These are phyloP conservation scores for Mionectes macconnelli DNA, from an alignment of 2,113 vertebrate species.

Conservation along the genomic window DNA sequence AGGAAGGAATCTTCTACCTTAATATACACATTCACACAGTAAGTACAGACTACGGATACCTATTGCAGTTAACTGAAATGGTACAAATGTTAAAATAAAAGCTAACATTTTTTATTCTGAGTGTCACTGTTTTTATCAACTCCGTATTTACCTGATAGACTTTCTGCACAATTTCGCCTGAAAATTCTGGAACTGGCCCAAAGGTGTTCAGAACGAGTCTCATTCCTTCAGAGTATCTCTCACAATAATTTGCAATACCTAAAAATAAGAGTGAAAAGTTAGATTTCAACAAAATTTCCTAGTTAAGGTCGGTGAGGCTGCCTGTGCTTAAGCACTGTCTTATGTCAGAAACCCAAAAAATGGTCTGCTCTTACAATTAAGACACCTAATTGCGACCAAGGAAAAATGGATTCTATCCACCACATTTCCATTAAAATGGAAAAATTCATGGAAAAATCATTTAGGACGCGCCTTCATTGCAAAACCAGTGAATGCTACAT, in stretches of 20 bases:
- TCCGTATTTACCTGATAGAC: constrained; percentile 76
- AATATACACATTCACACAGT: not conserved
- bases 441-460: not conserved
- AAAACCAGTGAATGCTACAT: not conserved
- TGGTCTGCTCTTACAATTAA: not conserved
- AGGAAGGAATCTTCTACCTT: not conserved
- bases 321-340: not conserved
- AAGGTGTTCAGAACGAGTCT: constrained; percentile 81
- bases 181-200: constrained; percentile 88
- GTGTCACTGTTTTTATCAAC: not conserved
- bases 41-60: not conserved
- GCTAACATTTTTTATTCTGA: not conserved
- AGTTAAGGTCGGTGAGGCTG: not conserved
- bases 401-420: not conserved
- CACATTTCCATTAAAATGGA: not conserved
- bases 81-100: not conserved
- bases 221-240: constrained; percentile 84
- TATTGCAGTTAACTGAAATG: not conserved
- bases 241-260: constrained; percentile 88
- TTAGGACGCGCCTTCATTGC: not conserved
- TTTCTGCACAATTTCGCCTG: constrained; percentile 73
- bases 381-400: not conserved
- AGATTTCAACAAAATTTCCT: constrained; percentile 6
- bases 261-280: constrained; percentile 28
- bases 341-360: not conserved